Evolutionary conservation across 1,140 invertebrate genomes (phyloP), one percentile per base, ranked within the genome.

Genomic region (Drosophila pallidifrons): DNA sequence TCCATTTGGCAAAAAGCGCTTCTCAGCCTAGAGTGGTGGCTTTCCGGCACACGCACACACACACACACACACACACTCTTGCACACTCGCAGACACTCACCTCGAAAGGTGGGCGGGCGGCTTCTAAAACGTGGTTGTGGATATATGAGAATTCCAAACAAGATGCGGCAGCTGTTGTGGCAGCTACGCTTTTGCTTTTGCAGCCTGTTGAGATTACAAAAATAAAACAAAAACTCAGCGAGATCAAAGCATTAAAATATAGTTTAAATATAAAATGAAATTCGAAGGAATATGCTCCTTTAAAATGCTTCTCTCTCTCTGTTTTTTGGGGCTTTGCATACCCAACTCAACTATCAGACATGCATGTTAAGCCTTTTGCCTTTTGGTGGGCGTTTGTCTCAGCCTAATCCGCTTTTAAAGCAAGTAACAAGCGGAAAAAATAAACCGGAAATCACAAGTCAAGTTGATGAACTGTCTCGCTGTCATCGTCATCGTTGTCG

Each of bases 401-500:
- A 54, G 83, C 85, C 85, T 88, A 88, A 88, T 88, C 83, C 83
- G 83, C 83, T 88, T 87, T 88, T 89, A 83, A 81, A 83, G 80
- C 72, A 81, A 85, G 81, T 82, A 74, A 87, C 57, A 55, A 66
- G 66, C 20, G 52, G 43, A 60, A 71, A 47, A 64, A 69, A 57
- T 69, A 87, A 87, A 88, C 83, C 85, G 83, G 83, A 88, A 88
- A 88, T 88, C 83, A 88, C 83, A 88, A 88, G 83, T 88, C 83
- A 88, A 88, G 77, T 88, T 88, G 83, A 88, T 88, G 83, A 88
- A 89, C 83, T 88, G 83, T 87, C 83, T 67, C 83, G 64, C 65
- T 54, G 77, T 82, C 78, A 75, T 71, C 82, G 55, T 55, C 54
- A 30, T 55, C 10, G 15, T 15, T 77, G 72, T 83, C 60, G 47